Evolutionary conservation across 2,113 vertebrate genomes (phyloP), one percentile per base, ranked within the genome.

Genomic region (Calyptommatus sinebrachiatus): DNA sequence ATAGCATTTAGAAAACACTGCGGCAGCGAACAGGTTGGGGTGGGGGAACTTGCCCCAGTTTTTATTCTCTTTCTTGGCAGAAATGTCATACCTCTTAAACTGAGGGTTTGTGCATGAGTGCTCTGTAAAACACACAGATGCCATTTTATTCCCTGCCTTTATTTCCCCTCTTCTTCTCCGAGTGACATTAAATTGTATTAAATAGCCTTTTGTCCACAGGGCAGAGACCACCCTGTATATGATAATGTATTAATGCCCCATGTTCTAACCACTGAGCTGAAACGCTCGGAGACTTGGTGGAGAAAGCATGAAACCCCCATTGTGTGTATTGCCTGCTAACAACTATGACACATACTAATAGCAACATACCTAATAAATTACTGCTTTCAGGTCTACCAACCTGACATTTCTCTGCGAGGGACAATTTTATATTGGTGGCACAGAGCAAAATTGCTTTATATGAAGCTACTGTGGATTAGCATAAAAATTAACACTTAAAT

Each of bases 401-500:
- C 97, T 98, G 98, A 97, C 97, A 98, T 98, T 98, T 97, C 97
- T 97, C 95, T 97, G 96, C 96, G 94, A 97, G 94, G 97, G 97
- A 98, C 97, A 98, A 98, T 99, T 99, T 99, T 97, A 98, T 98
- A 99, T 98, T 96, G 97, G 96, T 96, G 94, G 94, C 95, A 94
- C 96, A 95, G 96, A 96, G 97, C 96, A 97, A 98, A 98, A 98
- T 97, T 97, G 97, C 97, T 98, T 98, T 97, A 98, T 97, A 97
- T 95, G 93, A 96, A 97, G 97, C 96, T 96, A 98, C 95, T 94
- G 96, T 95, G 96, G 97, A 99, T 99, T 98, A 98, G 97, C 98
- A 99, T 99, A 99, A 99, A 99, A 99, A 99, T 99, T 99, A 99
- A 99, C 98, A 98, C 97, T 99, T 99, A 99, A 97, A 99, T 99